These are phyloP conservation scores for Philypnodon macrostomus DNA, from an alignment of 2,797 vertebrate genomes.

Conservation along the genomic window DNA sequence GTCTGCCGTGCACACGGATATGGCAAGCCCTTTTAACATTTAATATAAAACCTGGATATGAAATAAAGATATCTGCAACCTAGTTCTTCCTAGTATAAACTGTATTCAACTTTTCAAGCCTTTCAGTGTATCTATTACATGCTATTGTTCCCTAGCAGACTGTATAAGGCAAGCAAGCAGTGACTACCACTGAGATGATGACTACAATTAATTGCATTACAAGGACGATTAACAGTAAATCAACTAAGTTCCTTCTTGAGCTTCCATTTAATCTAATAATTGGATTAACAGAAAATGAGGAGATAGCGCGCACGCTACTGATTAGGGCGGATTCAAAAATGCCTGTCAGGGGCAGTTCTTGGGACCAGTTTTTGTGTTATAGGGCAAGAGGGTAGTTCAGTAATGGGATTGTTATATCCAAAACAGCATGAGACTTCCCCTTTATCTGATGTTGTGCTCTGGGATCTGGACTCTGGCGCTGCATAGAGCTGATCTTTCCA, in stretches of 20 bases:
- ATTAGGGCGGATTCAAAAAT: constrained; percentile 4
- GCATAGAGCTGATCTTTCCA: constrained; percentile 57
- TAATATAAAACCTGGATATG: too few species aligned
- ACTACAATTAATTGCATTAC: not conserved
- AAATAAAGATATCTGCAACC: too few species aligned
- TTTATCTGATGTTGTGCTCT: constrained; percentile 31
- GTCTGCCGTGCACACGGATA: too few species aligned
- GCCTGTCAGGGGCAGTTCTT: constrained; percentile 19
- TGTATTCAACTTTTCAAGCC: too few species aligned
- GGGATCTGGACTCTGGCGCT: constrained; percentile 32
- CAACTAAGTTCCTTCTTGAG: too few species aligned
- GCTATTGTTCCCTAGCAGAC: too few species aligned
- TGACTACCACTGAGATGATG: too few species aligned
- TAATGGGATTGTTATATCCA: constrained; percentile 28
- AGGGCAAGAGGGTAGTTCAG: constrained; percentile 15
- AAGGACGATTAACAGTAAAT: not conserved
- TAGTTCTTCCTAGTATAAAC: too few species aligned
- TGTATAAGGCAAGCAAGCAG: too few species aligned
- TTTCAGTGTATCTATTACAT: too few species aligned
- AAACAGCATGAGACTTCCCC: constrained; percentile 39
- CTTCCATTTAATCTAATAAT: too few species aligned
- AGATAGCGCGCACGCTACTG: not conserved
- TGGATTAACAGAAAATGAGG: not conserved
- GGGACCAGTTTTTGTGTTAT: constrained; percentile 21
- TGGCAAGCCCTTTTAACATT: too few species aligned